Conservation (phyloP, 2,888 invertebrate species). For the Boloria selene region DNA sequence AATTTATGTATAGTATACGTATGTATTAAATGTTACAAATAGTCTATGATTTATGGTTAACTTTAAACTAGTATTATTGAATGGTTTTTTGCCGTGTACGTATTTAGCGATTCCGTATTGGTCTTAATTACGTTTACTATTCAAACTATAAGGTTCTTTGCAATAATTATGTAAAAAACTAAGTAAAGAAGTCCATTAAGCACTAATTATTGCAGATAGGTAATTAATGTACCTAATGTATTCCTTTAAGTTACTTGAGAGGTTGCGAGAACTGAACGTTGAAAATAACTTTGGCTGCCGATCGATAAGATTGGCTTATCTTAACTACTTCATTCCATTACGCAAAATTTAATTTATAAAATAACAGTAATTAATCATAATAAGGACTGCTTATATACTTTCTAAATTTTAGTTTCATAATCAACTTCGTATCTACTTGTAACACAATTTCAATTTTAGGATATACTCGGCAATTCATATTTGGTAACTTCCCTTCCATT, state of each 20-base stretch:
- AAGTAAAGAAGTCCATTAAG: neutral
- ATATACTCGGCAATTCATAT: no score
- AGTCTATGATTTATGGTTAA: conserved; percentile 19
- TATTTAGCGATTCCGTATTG: neutral
- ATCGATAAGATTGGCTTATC: conserved; percentile 4
- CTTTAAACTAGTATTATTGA: conserved; percentile 11
- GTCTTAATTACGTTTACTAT: conserved; percentile 19
- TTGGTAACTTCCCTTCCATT: no score
- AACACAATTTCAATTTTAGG: neutral
- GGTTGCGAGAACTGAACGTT: conserved; percentile 8
- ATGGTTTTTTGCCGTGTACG: conserved; percentile 5
- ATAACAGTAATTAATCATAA: conserved; percentile 18
- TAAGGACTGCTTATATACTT: conserved; percentile 1
- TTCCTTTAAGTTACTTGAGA: neutral
- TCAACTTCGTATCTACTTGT: neutral
- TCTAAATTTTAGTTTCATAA: conserved; percentile 10
- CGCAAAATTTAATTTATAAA: conserved; percentile 4
- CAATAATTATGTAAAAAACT: neutral
- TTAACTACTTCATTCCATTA: neutral
- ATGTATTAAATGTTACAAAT: conserved; percentile 5
- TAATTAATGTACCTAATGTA: conserved; percentile 9
- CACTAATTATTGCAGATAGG: neutral
- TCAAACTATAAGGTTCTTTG: conserved; percentile 2
- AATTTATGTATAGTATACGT: conserved; percentile 1
- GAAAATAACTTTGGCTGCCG: conserved; percentile 8